Conservation (phyloP, 2,888 invertebrate genomes). For the Plebejus anna region DNA sequence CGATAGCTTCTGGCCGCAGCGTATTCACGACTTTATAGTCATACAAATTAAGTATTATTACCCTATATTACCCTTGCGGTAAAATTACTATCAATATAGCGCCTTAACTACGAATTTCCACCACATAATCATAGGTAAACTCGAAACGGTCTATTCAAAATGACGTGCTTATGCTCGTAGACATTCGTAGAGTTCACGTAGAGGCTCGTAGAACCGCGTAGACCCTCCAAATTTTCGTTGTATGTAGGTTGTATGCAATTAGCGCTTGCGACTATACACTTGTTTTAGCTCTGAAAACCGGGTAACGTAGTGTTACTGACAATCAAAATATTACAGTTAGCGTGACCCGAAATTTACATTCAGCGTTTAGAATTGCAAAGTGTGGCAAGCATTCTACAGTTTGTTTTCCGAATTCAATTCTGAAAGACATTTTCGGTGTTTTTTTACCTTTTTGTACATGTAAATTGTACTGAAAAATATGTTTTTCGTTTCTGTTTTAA, state of each 20-base stretch:
- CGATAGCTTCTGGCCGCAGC: no score
- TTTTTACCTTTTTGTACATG: background rate
- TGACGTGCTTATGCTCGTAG: background rate
- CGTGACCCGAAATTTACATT: conserved; percentile 15
- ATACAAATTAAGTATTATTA: no score
- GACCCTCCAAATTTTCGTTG: background rate
- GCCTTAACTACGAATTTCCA: no score
- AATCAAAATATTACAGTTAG: conserved; percentile 13
- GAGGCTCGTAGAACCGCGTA: background rate
- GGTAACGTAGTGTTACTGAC: conserved; percentile 5
- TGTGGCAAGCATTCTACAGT: conserved; percentile 4
- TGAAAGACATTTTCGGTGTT: background rate
- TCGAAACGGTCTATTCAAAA: background rate
- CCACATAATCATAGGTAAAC: background rate
- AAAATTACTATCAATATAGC: no score
- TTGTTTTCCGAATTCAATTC: conserved; percentile 14
- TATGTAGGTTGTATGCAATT: background rate
- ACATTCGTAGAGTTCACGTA: background rate
- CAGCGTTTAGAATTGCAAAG: conserved; percentile 17
- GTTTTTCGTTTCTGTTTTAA: background rate
- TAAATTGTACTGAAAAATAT: background rate
- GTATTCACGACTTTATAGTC: no score
- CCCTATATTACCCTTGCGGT: no score
- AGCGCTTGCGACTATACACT: background rate
- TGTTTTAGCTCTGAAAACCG: background rate